Conservation (phyloP, 2,797 vertebrate genomes). For the Eospalax fontanierii region DNA sequence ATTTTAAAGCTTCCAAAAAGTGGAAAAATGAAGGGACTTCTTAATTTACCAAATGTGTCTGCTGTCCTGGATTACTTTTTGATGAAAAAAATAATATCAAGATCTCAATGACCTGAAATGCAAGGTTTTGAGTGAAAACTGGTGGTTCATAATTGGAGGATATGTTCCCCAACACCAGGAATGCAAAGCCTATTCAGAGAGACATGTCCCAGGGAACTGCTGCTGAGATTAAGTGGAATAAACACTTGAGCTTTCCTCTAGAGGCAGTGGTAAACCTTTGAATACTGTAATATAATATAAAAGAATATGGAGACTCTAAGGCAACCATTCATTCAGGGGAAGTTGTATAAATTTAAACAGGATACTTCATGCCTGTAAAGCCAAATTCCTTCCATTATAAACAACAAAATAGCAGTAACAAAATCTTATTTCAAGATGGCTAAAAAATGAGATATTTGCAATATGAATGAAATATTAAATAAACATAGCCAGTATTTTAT, state of each 20-base stretch:
- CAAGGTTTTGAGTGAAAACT: not conserved
- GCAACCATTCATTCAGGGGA: not conserved
- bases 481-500: not conserved
- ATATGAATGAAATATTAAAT: not conserved
- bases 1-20: constrained; percentile 4
- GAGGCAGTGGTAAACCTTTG: not conserved
- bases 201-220: not conserved
- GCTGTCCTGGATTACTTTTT: not conserved
- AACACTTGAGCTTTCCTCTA: not conserved
- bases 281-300: not conserved
- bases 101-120: not conserved
- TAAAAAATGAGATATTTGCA: not conserved
- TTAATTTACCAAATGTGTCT: not conserved
- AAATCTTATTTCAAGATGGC: not conserved
- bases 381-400: not conserved
- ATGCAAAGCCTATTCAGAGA: not conserved
- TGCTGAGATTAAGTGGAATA: not conserved
- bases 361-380: not conserved
- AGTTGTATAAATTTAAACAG: not conserved
- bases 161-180: not conserved
- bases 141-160: not conserved
- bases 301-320: not conserved
- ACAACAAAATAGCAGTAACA: not conserved
- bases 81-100: not conserved
- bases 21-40: not conserved